Evolutionary conservation across 2,113 vertebrate genomes (phyloP), one percentile per base, ranked within the genome.

Genomic region (Collichthys lucidus): DNA sequence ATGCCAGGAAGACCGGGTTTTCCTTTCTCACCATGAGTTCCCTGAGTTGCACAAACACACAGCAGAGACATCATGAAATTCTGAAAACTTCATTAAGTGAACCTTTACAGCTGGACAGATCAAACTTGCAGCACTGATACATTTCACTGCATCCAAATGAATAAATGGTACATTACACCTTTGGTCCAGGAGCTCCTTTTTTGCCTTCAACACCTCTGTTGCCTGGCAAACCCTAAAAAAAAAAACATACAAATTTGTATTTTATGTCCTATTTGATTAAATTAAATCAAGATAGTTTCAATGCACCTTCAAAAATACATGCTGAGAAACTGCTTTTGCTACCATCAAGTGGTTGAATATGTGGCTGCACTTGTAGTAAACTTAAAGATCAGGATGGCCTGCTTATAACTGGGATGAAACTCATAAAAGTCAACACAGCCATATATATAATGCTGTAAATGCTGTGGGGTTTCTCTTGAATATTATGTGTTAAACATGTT

Each of bases 221-320:
- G 26, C 95, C 95, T 22, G 87, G 84, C 17, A 89, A 83, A 79
- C 92, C 93, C 95, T 96, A 44, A 59, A 80, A 80, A 47, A 66
- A 44, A 50, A 6, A 11, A 74, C 4, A n/a, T n/a, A 79, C 42
- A 0, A 50, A 20, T 40, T 7, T 42, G 20, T 46, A 4, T 65
- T 17, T 49, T 12, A 19, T 52, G 3, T 50, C 3, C 1, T 17
- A 17, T 59, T 72, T 42, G 40, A 26, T 60, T 2, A 70, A 72
- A 66, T 17, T 3, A 52, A 52, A 1, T 4, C 35, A 40, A 8
- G 35, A 40, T 40, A 8, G 35, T 15, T 31, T 60, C 26, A 60
- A 26, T 40, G 35, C 35, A 40, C 35, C 35, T 40, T 40, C 35
- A 40, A 40, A 24, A 31, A 47, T 19, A 47, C 3, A 71, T 12